Evolutionary conservation across 1,140 invertebrate genomes (phyloP).

Genomic region (Pogonognathellus flavescens): DNA sequence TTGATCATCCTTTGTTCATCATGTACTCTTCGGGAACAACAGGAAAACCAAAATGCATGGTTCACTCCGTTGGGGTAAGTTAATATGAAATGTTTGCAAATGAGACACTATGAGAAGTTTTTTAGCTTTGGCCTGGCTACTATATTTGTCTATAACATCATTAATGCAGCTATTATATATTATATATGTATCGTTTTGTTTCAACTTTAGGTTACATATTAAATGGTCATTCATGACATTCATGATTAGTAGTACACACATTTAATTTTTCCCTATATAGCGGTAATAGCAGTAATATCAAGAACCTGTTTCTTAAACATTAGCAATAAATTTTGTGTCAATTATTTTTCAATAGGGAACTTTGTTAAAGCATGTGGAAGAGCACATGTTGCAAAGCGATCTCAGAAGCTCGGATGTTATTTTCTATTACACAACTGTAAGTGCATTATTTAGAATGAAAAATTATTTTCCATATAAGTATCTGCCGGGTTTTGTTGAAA

Average conservation of each 20-base stretch:
- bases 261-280: too few species aligned
- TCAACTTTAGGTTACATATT: too few species aligned
- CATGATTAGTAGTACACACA: too few species aligned
- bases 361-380: conserved; percentile 75
- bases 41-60: conserved; percentile 77
- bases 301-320: too few species aligned
- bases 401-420: conserved; percentile 73
- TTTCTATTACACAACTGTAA: conserved; percentile 76
- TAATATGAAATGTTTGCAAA: too few species aligned
- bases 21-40: conserved; percentile 78
- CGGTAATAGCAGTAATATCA: too few species aligned
- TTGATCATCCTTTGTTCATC: conserved; percentile 76
- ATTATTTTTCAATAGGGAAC: conserved; percentile 72
- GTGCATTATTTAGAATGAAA: neutral
- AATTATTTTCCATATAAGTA: neutral
- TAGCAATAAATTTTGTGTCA: neutral
- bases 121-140: too few species aligned
- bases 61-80: conserved; percentile 76
- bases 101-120: too few species aligned
- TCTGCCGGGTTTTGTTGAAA: neutral
- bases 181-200: too few species aligned
- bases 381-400: conserved; percentile 75
- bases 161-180: too few species aligned
- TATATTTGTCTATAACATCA: too few species aligned
- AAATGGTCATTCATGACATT: too few species aligned